A percentile compares a stretch with the other conserved stretches of the same genome.
phyloP scores from a whole-genome alignment of 2,797 vertebrate species.

The Spinus pinus region DNA sequence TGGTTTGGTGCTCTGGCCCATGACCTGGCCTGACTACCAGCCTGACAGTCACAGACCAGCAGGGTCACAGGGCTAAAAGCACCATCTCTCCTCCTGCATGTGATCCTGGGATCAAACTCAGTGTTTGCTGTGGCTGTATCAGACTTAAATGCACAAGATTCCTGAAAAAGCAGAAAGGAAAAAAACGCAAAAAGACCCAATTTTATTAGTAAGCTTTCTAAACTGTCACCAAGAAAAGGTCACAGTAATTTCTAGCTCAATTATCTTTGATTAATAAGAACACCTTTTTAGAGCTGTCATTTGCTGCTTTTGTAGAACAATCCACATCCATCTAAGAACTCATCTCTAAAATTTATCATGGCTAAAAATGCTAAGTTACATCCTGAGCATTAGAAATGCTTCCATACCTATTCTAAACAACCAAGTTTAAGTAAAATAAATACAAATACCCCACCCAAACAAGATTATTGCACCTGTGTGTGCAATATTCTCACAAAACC shows the following conservation, averaged over 20 bases:
- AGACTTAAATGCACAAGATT: not conserved
- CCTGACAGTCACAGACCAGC: not conserved
- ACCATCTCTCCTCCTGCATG: accelerated
- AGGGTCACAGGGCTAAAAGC: accelerated
- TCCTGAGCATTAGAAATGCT: not conserved
- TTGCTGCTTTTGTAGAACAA: not conserved
- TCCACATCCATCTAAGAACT: not conserved
- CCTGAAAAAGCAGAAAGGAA: not conserved
- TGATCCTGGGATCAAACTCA: not conserved
- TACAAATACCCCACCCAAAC: not conserved
- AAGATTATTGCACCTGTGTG: not conserved
- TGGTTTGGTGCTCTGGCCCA: not conserved
- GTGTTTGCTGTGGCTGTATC: not conserved
- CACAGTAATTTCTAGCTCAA: not conserved
- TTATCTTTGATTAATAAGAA: not conserved
- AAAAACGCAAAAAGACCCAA: accelerated
- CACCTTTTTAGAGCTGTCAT: not conserved
- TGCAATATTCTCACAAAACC: not conserved
- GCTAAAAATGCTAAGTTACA: not conserved
- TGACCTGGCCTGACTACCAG: not conserved
- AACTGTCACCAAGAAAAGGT: not conserved
- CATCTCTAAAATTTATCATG: not conserved
- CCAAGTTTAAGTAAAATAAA: not conserved
- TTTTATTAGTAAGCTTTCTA: not conserved
- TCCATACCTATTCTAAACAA: not conserved